Evolutionary conservation across 2,888 invertebrate genomes (phyloP).

Genomic region (Pinctada fucata): DNA sequence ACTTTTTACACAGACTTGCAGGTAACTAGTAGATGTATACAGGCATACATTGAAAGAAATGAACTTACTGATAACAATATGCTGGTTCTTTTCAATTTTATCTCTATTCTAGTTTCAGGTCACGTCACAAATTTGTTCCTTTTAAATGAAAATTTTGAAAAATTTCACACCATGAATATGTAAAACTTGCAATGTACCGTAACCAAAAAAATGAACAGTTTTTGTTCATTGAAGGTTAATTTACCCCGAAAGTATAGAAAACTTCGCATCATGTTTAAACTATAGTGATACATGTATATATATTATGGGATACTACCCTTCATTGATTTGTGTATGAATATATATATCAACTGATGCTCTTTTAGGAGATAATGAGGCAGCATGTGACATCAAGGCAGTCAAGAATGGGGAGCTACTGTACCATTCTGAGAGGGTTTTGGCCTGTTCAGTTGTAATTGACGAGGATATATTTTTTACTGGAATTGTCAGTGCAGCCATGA

Average conservation of each 20-base stretch:
- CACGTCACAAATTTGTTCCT: too few relatives aligned
- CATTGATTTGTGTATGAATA: too few relatives aligned
- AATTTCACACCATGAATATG: too few relatives aligned
- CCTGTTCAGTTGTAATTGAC: neutral
- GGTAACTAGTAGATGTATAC: neutral
- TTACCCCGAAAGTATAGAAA: too few relatives aligned
- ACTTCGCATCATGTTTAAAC: too few relatives aligned
- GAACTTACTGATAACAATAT: neutral
- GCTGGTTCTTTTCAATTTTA: neutral
- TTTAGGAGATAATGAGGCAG: neutral
- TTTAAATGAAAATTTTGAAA: too few relatives aligned
- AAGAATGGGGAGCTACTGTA: slow-evolving; percentile 7
- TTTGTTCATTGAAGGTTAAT: too few relatives aligned
- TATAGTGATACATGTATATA: too few relatives aligned
- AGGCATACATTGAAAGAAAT: neutral
- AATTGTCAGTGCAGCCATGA: slow-evolving; percentile 13
- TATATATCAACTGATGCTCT: too few relatives aligned
- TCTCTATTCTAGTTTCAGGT: neutral
- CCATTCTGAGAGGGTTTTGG: slow-evolving; percentile 1
- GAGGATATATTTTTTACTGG: slow-evolving; percentile 13
- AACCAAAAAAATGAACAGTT: too few relatives aligned
- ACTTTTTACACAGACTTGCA: slow-evolving; percentile 30
- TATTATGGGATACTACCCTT: too few relatives aligned
- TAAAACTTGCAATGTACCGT: too few relatives aligned
- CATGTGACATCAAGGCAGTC: slow-evolving; percentile 11